Evolutionary conservation across 2,113 vertebrate species (phyloP).

Genomic region (Chaetorhynchus papuensis): DNA sequence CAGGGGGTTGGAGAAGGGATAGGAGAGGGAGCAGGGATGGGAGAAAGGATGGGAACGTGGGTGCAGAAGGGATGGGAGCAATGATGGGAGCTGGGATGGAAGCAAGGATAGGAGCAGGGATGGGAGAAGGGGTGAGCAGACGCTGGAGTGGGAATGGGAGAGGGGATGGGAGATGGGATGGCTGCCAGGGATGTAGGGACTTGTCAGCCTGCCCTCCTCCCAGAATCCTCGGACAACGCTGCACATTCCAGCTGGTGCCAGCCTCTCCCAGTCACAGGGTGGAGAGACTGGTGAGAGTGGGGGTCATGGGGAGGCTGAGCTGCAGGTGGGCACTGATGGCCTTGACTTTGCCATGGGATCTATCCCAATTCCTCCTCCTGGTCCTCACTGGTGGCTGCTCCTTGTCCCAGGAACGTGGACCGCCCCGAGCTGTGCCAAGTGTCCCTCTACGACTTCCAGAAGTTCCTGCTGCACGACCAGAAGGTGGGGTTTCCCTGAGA

Average conservation of each 20-base stretch:
- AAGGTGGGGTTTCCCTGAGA: constrained; percentile 68
- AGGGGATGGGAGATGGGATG: background rate
- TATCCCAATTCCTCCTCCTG: background rate
- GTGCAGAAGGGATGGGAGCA: background rate
- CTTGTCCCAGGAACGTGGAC: constrained; percentile 76
- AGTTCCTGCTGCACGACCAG: constrained; percentile 85
- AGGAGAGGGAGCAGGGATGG: fast-evolving
- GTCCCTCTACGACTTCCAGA: constrained; percentile 86
- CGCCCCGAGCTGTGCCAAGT: constrained; percentile 82
- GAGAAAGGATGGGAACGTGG: background rate
- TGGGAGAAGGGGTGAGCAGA: background rate
- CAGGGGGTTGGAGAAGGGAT: background rate
- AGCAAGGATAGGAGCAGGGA: background rate
- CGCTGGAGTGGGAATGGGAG: background rate
- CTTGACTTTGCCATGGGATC: background rate
- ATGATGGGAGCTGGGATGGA: background rate
- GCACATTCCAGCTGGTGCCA: fast-evolving
- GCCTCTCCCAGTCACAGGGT: background rate
- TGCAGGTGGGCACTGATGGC: background rate
- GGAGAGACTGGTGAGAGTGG: background rate
- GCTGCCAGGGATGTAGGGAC: background rate
- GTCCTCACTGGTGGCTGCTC: background rate
- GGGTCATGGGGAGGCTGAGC: background rate
- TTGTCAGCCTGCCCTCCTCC: background rate
- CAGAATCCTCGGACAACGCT: fast-evolving